Evolutionary conservation across 2,888 invertebrate genomes (phyloP).

Genomic region (Phytoseiulus persimilis): DNA sequence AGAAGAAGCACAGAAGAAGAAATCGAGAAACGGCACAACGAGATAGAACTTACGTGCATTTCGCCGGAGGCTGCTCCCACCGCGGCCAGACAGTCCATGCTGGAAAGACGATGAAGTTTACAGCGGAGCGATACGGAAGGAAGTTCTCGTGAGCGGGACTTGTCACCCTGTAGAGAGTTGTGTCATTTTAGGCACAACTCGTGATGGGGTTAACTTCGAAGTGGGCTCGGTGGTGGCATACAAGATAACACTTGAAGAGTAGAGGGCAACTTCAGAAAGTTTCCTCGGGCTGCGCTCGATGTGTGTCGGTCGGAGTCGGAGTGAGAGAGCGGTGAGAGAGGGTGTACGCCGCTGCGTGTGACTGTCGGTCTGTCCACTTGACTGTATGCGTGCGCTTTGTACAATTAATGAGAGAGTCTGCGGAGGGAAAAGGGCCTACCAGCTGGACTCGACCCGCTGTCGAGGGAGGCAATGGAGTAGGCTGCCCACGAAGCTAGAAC

Average conservation of each 20-base stretch:
- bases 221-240: background rate
- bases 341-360: conserved; percentile 21
- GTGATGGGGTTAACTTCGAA: background rate
- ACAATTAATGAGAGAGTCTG: background rate
- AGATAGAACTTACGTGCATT: background rate
- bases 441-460: background rate
- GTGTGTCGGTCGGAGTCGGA: conserved; percentile 16
- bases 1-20: no score
- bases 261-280: conserved; percentile 8
- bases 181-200: background rate
- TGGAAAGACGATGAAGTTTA: background rate
- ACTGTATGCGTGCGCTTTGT: conserved; percentile 6
- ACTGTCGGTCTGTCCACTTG: background rate
- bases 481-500: no score
- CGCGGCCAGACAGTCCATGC: background rate
- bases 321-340: background rate
- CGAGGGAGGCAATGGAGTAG: background rate
- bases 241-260: background rate
- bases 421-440: background rate
- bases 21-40: background rate
- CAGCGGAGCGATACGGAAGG: background rate
- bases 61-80: conserved; percentile 5
- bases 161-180: background rate
- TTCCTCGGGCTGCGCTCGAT: conserved; percentile 6
- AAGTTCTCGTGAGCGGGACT: background rate